Evolutionary conservation across 2,113 vertebrate species (phyloP).

Genomic region (Psammodynastes pulverulentus): DNA sequence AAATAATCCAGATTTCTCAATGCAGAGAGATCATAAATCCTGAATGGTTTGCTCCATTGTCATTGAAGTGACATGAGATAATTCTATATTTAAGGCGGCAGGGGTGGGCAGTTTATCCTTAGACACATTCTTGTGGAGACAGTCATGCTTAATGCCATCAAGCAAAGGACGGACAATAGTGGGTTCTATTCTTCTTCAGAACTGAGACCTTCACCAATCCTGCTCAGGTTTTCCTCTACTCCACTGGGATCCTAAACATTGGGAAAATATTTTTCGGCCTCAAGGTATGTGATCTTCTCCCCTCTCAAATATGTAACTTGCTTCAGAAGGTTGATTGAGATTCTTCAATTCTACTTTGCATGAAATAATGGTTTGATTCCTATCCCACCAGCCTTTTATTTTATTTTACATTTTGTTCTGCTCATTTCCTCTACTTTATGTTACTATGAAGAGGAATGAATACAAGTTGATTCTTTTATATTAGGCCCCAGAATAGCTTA

Average conservation of each 20-base stretch:
- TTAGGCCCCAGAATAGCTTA: background rate
- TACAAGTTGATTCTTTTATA: background rate
- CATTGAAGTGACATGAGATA: slow-evolving; percentile 48
- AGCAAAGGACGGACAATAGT: slow-evolving; percentile 24
- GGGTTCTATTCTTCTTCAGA: slow-evolving; percentile 23
- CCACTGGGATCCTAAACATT: background rate
- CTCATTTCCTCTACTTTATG: slow-evolving; percentile 11
- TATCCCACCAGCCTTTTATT: background rate
- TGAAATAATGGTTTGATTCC: background rate
- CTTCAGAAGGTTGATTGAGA: background rate
- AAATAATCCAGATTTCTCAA: background rate
- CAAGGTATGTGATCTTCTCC: background rate
- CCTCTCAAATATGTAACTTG: background rate
- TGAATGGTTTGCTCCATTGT: slow-evolving; percentile 65
- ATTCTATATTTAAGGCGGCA: slow-evolving; percentile 74
- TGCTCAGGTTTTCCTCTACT: slow-evolving; percentile 29
- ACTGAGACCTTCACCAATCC: slow-evolving; percentile 30
- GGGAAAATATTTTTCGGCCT: background rate
- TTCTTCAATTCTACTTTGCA: background rate
- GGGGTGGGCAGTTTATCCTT: slow-evolving; percentile 60
- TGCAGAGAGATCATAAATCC: background rate
- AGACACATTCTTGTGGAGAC: slow-evolving; percentile 67
- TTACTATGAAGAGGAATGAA: background rate
- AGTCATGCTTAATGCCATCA: slow-evolving; percentile 53
- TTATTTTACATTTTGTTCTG: background rate